These are phyloP conservation scores for Drosophila infuscata DNA, from an alignment of 2,888 invertebrate species.

Conservation along the genomic window DNA sequence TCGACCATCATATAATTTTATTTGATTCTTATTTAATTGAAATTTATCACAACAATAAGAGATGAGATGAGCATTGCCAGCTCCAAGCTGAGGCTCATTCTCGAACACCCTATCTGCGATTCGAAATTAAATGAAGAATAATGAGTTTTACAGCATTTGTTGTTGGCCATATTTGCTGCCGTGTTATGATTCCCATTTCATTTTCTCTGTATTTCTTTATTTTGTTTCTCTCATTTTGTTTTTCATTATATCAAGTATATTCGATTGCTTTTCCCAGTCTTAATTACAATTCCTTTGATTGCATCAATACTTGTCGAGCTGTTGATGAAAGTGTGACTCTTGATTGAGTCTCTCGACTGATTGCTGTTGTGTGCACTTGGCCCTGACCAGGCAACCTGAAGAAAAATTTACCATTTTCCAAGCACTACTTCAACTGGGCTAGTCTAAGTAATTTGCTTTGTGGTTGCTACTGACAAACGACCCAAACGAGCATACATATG, in stretches of 20 bases:
- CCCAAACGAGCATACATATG: background rate
- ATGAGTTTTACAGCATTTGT: slow-evolving; percentile 68
- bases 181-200: slow-evolving; percentile 13
- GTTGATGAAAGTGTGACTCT: slow-evolving; percentile 19
- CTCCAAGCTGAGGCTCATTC: slow-evolving; percentile 7
- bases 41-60: slow-evolving; percentile 74
- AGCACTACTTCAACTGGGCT: slow-evolving; percentile 15
- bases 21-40: slow-evolving; percentile 77
- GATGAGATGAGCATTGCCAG: slow-evolving; percentile 23
- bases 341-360: slow-evolving; percentile 25
- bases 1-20: slow-evolving; percentile 65
- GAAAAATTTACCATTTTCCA: background rate
- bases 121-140: slow-evolving; percentile 77
- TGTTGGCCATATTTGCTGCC: slow-evolving; percentile 21
- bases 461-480: slow-evolving; percentile 26
- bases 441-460: slow-evolving; percentile 63
- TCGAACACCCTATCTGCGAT: slow-evolving; percentile 22
- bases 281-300: slow-evolving; percentile 34
- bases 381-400: background rate
- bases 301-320: slow-evolving; percentile 13
- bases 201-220: slow-evolving; percentile 13
- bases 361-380: slow-evolving; percentile 12
- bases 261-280: slow-evolving; percentile 31
- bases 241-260: slow-evolving; percentile 14
- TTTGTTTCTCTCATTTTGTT: background rate